phyloP scores from a whole-genome alignment of 2,888 invertebrate species.

The Caenorhabditis angaria region DNA sequence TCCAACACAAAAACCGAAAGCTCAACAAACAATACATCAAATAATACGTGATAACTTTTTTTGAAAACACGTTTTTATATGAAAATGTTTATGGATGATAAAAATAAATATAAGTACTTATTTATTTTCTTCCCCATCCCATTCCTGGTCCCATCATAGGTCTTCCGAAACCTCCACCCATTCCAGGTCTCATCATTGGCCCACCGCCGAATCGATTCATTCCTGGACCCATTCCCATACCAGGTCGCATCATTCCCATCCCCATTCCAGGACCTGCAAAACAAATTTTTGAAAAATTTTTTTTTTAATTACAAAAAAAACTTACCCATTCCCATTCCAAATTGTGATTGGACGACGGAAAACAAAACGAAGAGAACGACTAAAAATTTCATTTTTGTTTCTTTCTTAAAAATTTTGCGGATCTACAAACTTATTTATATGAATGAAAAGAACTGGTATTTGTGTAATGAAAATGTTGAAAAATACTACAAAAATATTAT shows the following conservation, averaged over 20 bases:
- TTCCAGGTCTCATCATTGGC: neutral
- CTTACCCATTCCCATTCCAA: slow-evolving; percentile 1
- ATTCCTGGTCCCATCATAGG: neutral
- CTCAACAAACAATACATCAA: no score
- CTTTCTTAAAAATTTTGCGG: neutral
- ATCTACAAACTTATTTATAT: neutral
- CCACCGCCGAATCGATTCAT: neutral
- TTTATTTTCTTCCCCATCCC: neutral
- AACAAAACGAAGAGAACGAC: neutral
- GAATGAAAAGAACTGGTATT: neutral
- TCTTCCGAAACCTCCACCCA: neutral
- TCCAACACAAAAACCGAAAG: neutral
- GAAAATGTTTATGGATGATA: no score
- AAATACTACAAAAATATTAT: no score
- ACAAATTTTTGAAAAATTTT: neutral
- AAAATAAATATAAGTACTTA: no score
- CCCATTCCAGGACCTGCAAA: neutral
- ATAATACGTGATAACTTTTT: no score
- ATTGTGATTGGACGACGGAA: neutral
- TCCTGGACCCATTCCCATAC: neutral
- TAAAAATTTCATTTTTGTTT: neutral
- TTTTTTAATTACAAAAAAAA: neutral
- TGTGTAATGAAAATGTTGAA: neutral
- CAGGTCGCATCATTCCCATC: neutral
- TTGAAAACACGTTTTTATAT: no score